Percentiles rank a stretch among this genome's conserved stretches.
Evolutionary conservation across 2,113 vertebrate species (phyloP).

Genomic region (Leiothrix lutea): DNA sequence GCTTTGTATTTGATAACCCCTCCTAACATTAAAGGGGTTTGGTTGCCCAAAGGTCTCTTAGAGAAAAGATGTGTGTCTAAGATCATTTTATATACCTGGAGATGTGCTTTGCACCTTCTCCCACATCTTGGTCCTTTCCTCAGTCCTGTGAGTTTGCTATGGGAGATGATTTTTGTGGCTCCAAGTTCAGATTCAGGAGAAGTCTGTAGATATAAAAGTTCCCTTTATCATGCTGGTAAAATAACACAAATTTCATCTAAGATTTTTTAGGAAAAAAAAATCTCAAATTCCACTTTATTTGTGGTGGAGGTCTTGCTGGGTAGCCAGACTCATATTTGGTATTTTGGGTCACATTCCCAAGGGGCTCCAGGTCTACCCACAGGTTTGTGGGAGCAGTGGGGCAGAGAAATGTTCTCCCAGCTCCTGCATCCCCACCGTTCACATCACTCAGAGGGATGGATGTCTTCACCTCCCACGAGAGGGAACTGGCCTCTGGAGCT

Average conservation of each 20-base stretch:
- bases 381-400: not conserved
- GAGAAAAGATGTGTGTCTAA: not conserved
- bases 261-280: not conserved
- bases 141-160: not conserved
- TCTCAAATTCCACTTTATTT: not conserved
- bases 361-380: not conserved
- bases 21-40: not conserved
- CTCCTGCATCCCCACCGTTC: accelerated
- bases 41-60: not conserved
- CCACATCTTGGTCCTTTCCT: not conserved
- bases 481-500: not conserved
- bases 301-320: not conserved
- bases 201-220: not conserved
- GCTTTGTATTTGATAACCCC: not conserved
- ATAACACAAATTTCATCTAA: not conserved
- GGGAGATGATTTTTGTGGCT: not conserved
- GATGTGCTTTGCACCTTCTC: not conserved
- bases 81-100: not conserved
- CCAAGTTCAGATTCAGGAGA: not conserved
- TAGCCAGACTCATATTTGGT: not conserved
- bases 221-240: not conserved
- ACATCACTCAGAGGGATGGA: accelerated
- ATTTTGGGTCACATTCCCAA: not conserved
- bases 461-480: not conserved
- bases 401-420: not conserved